Evolutionary conservation across 2,888 invertebrate genomes (phyloP).

Genomic region (Dynastes grantii): DNA sequence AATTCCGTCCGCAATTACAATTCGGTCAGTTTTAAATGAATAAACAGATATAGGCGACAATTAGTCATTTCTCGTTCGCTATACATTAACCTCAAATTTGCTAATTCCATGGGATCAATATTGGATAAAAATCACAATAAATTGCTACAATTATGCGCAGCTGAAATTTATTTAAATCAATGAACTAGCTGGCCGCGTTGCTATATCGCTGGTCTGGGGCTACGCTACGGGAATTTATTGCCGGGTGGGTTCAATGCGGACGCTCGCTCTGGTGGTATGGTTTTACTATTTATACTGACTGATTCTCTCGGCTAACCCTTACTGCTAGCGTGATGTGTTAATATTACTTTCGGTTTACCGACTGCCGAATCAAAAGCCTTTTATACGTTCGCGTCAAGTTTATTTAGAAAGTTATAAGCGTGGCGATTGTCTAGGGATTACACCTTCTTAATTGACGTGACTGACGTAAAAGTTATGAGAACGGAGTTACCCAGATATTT

Average conservation of each 20-base stretch:
- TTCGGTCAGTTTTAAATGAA: constrained; percentile 2
- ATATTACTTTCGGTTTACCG: constrained; percentile 54
- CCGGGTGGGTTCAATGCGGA: constrained; percentile 17
- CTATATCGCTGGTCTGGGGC: not conserved
- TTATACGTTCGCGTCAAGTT: constrained; percentile 6
- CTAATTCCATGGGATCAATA: constrained; percentile 19
- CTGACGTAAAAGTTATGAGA: too few species aligned
- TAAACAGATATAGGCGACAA: constrained; percentile 22
- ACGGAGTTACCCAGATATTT: too few species aligned
- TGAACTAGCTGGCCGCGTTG: constrained; percentile 33
- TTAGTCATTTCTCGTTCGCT: constrained; percentile 18
- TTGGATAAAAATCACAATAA: constrained; percentile 41
- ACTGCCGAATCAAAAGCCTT: constrained; percentile 17
- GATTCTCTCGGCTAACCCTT: constrained; percentile 10
- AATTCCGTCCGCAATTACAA: constrained; percentile 16
- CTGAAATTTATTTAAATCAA: constrained; percentile 51
- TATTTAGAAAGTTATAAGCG: not conserved
- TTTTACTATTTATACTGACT: constrained; percentile 57
- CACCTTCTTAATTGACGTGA: not conserved
- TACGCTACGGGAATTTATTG: constrained; percentile 28
- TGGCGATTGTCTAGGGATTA: not conserved
- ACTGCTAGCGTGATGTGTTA: constrained; percentile 59
- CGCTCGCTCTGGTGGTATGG: constrained; percentile 31
- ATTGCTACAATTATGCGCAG: constrained; percentile 40
- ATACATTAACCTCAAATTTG: constrained; percentile 28